Conservation (phyloP, 2,113 vertebrate species). For the Actinemys pallida region DNA sequence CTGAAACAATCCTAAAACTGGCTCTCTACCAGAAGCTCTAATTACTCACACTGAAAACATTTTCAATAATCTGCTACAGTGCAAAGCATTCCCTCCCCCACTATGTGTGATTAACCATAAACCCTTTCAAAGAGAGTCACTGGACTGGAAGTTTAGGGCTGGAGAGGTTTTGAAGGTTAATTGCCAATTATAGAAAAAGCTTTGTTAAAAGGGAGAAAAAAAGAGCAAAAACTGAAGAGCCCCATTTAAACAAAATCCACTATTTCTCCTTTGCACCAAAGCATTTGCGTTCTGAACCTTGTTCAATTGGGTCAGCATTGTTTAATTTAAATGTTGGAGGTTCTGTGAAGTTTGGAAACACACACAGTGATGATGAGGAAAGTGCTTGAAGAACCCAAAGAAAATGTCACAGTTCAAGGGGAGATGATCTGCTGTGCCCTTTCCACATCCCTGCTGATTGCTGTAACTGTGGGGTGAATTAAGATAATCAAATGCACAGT, state of each 20-base stretch:
- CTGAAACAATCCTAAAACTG: neutral
- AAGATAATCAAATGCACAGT: neutral
- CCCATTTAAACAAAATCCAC: neutral
- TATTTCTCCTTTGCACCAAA: conserved; percentile 9
- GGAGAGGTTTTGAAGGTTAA: conserved; percentile 51
- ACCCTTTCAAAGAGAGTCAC: neutral
- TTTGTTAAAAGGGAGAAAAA: neutral
- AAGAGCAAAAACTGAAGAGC: neutral
- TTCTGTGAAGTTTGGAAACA: conserved; percentile 44
- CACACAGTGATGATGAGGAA: neutral
- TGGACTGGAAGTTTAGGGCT: neutral
- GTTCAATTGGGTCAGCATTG: conserved; percentile 16
- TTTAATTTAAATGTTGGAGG: conserved; percentile 41
- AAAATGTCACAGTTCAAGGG: conserved; percentile 46
- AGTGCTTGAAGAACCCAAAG: conserved; percentile 14
- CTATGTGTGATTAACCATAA: conserved; percentile 1
- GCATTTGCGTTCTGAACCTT: conserved; percentile 7
- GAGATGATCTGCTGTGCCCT: neutral
- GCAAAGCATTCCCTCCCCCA: neutral
- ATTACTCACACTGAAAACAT: conserved; percentile 25
- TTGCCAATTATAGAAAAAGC: conserved; percentile 50
- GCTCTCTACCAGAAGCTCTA: neutral
- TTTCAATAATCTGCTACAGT: neutral
- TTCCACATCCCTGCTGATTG: conserved; percentile 15
- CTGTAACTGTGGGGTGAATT: conserved; percentile 10